phyloP scores from a whole-genome alignment of 2,888 invertebrate species.

The Cheilosia impressa region DNA sequence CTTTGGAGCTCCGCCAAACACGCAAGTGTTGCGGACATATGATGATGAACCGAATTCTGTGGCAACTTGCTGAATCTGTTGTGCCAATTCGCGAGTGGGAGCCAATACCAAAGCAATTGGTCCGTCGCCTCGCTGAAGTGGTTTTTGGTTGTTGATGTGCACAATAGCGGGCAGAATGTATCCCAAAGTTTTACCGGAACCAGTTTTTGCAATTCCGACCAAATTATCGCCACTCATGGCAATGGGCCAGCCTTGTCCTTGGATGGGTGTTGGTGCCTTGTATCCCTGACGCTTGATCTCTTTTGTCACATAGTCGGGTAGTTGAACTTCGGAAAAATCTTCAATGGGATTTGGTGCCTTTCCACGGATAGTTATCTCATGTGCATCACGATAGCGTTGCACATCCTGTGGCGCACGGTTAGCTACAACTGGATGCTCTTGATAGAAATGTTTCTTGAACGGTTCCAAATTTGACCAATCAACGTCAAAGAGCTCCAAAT shows the following conservation, averaged over 20 bases:
- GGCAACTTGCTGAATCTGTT: constrained; percentile 93
- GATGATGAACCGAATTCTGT: constrained; percentile 92
- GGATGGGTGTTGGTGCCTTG: constrained; percentile 92
- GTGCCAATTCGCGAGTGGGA: constrained; percentile 91
- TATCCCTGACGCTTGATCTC: constrained; percentile 88
- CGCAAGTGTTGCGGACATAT: constrained; percentile 92
- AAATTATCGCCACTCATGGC: constrained; percentile 92
- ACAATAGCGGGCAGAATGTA: constrained; percentile 94
- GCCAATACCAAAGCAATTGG: constrained; percentile 93
- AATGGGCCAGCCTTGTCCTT: constrained; percentile 95
- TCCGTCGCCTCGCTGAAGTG: constrained; percentile 91
- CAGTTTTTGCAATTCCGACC: constrained; percentile 94
- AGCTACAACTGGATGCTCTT: constrained; percentile 88
- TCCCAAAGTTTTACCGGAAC: constrained; percentile 91
- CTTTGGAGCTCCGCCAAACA: constrained; percentile 96
- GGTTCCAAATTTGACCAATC: constrained; percentile 87
- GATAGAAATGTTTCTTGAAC: constrained; percentile 93
- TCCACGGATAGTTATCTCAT: constrained; percentile 91
- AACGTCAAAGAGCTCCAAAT: constrained; percentile 92
- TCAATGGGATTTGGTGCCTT: constrained; percentile 90
- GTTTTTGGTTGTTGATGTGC: constrained; percentile 93
- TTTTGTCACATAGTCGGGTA: constrained; percentile 90
- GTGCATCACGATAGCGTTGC: constrained; percentile 87
- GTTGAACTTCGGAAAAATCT: constrained; percentile 90
- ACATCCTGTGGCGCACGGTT: constrained; percentile 88